Evolutionary conservation across 2,113 vertebrate genomes (phyloP), one percentile per base, ranked within the genome.

Genomic region (Spea multiplicata): DNA sequence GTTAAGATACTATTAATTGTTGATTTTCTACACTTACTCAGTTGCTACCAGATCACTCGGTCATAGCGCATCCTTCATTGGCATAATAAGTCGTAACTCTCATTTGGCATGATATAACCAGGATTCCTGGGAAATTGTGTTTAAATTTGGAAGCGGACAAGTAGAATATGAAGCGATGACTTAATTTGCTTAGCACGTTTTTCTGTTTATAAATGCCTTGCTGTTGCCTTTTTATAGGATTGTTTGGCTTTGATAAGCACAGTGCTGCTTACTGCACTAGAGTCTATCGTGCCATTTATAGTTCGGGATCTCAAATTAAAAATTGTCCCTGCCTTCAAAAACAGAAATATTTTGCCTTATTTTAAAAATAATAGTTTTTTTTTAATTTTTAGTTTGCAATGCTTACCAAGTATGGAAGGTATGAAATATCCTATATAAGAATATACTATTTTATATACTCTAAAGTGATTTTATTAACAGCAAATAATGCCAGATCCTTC

Each of bases 191-290:
- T 59, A 13, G 55, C 55, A 59, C 55, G 8, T 74, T 44, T 48
- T 16, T 44, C 0, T 52, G 44, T 17, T 61, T 75, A 13, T 52
- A 57, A 52, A 48, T 59, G 14, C 45, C 50, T 68, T 53, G 17
- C n/a, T 9, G 47, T 68, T 76, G 66, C 66, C 74, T 76, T 76
- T 30, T 76, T 76, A 70, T 70, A 77, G 66, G 16, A 68, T 61
- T 77, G 59, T 77, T 77, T 64, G 70, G 66, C 75, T 77, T 61
- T 70, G 66, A 62, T 77, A 61, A 12, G 17, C 46, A 9, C 46
- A 16, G 57, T 70, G 46, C n/a, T 64, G 45, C 53, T 59, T 61
- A 64, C 74, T 76, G 74, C 74, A 16, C 44, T 59, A 45, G 30
- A 30, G 65, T 76, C 17, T 69, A 61, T 59, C 66, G 45, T 16